Percentiles rank a stretch among this genome's conserved stretches.
phyloP scores from a whole-genome alignment of 1,140 invertebrate genomes.

The Pseudomyrmex flavicornis region DNA sequence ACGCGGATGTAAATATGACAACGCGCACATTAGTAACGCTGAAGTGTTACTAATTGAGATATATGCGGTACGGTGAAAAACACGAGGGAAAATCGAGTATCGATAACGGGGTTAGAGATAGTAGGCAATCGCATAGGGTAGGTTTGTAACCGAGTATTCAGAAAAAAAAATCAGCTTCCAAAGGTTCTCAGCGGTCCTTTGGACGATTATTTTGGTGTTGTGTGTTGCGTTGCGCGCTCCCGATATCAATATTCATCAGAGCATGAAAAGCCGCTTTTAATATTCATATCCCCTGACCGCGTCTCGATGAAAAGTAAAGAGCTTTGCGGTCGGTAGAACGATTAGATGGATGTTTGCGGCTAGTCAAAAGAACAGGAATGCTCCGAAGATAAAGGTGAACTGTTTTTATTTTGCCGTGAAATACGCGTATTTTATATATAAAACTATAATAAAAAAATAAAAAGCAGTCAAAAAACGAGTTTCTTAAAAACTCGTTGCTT shows the following conservation, averaged over 20 bases:
- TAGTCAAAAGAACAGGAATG: slow-evolving; percentile 35
- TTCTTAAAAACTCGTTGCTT: neutral
- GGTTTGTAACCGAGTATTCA: slow-evolving; percentile 5
- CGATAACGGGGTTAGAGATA: neutral
- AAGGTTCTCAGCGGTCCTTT: neutral
- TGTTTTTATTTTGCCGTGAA: neutral
- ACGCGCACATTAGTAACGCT: neutral
- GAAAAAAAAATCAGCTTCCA: neutral
- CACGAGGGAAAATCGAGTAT: neutral
- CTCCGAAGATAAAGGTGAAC: neutral
- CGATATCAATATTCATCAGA: slow-evolving; percentile 71
- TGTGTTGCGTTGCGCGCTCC: slow-evolving; percentile 4
- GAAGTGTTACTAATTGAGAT: neutral
- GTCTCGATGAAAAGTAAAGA: slow-evolving; percentile 43
- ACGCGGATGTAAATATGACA: no score
- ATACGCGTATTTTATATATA: neutral
- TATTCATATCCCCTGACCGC: slow-evolving; percentile 62
- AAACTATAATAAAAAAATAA: neutral
- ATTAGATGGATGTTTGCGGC: slow-evolving; percentile 60
- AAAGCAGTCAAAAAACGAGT: neutral
- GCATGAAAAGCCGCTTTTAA: slow-evolving; percentile 66
- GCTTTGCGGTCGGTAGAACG: slow-evolving; percentile 50
- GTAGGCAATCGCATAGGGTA: slow-evolving; percentile 4
- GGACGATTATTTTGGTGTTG: slow-evolving; percentile 63
- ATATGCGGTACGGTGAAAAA: neutral